A percentile compares a stretch with the other conserved stretches of the same genome.
Conservation (phyloP, 1,140 invertebrate genomes). For the Panulirus ornatus region DNA sequence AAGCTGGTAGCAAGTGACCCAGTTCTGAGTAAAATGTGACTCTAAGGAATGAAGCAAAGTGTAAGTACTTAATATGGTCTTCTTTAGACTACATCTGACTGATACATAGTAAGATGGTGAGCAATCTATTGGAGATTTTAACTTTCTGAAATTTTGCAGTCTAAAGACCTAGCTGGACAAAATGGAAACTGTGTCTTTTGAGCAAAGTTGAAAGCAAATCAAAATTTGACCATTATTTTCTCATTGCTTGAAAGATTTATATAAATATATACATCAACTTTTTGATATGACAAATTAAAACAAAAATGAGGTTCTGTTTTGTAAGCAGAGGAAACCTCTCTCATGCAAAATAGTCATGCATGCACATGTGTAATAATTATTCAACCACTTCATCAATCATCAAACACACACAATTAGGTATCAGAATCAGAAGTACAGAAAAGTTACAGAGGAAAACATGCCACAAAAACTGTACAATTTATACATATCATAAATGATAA, state of each 20-base stretch:
- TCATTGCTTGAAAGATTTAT: background rate
- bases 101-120: no score
- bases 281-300: background rate
- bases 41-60: no score
- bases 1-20: no score
- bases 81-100: no score
- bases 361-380: background rate
- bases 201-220: no score
- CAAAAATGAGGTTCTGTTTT: background rate
- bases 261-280: background rate
- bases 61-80: no score
- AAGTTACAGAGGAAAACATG: background rate
- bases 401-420: background rate
- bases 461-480: background rate
- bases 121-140: no score
- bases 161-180: no score
- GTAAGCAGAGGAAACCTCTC: background rate
- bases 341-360: conserved; percentile 32
- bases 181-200: no score
- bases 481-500: no score
- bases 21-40: no score
- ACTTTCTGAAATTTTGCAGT: no score
- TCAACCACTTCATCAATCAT: background rate
- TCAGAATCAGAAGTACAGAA: background rate
- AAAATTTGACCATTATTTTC: background rate